These are phyloP conservation scores for Callosobruchus maculatus DNA, from an alignment of 2,888 invertebrate genomes.

Conservation along the genomic window DNA sequence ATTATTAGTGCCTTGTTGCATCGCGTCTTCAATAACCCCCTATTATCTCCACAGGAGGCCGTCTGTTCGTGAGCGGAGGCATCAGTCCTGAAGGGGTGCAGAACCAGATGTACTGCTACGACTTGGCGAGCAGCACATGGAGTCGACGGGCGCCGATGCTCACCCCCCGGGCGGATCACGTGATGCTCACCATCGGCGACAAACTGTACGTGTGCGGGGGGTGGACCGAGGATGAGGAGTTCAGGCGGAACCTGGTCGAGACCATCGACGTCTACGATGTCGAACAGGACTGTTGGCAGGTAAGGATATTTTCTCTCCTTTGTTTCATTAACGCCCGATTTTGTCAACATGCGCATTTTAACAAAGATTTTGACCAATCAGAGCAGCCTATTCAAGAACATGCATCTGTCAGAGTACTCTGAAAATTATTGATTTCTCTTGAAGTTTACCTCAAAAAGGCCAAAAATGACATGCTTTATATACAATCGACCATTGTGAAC, in stretches of 20 bases:
- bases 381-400: no score
- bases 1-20: no score
- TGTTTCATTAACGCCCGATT: no score
- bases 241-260: slow-evolving; percentile 51
- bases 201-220: slow-evolving; percentile 64
- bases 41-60: not conserved
- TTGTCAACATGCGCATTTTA: no score
- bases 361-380: no score
- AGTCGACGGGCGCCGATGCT: slow-evolving; percentile 54
- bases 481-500: no score
- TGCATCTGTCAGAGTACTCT: no score
- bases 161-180: slow-evolving; percentile 63
- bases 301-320: no score
- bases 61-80: slow-evolving; percentile 53
- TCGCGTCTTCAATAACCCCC: no score
- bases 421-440: no score
- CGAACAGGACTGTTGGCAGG: slow-evolving; percentile 56
- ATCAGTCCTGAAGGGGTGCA: slow-evolving; percentile 54
- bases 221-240: slow-evolving; percentile 57
- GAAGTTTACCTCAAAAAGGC: no score
- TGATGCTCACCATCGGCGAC: slow-evolving; percentile 57
- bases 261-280: slow-evolving; percentile 65
- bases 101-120: slow-evolving; percentile 49
- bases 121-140: slow-evolving; percentile 55
- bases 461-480: no score